A percentile compares a stretch with the other conserved stretches of the same genome.
These are phyloP conservation scores for Philotrypesis tridentata DNA, from an alignment of 1,140 invertebrate species.

Conservation along the genomic window DNA sequence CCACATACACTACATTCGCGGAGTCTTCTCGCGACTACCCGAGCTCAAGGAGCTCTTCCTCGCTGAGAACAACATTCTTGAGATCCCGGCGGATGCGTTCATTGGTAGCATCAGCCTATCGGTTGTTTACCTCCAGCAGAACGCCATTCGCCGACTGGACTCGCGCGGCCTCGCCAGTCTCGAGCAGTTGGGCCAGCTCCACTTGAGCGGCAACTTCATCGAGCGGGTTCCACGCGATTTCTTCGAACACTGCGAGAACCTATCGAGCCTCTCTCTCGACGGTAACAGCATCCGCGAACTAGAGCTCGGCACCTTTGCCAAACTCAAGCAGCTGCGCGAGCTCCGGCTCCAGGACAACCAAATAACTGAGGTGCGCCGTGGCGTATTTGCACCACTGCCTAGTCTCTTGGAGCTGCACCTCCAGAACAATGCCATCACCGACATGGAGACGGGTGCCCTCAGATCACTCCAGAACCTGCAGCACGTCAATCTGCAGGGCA, in stretches of 20 bases:
- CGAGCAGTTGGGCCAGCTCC: conserved; percentile 85
- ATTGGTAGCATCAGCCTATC: conserved; percentile 83
- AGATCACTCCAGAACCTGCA: conserved; percentile 86
- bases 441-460: conserved; percentile 89
- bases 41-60: conserved; percentile 89
- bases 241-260: conserved; percentile 82
- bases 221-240: conserved; percentile 82
- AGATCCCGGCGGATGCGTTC: conserved; percentile 88
- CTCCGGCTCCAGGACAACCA: conserved; percentile 90
- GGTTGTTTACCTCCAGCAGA: conserved; percentile 89
- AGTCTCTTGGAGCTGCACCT: conserved; percentile 88
- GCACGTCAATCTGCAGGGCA: conserved; percentile 91
- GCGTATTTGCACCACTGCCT: conserved; percentile 87
- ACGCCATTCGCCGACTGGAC: conserved; percentile 83
- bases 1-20: conserved; percentile 88
- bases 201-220: conserved; percentile 91
- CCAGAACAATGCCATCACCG: conserved; percentile 88
- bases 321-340: conserved; percentile 83
- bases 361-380: conserved; percentile 81
- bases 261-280: conserved; percentile 90
- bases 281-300: conserved; percentile 90
- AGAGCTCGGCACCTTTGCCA: conserved; percentile 85
- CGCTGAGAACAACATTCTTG: conserved; percentile 91
- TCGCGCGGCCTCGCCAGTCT: conserved; percentile 83
- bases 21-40: conserved; percentile 85